These are phyloP conservation scores for Crepidodera aurea DNA, from an alignment of 2,888 invertebrate species.

Conservation along the genomic window DNA sequence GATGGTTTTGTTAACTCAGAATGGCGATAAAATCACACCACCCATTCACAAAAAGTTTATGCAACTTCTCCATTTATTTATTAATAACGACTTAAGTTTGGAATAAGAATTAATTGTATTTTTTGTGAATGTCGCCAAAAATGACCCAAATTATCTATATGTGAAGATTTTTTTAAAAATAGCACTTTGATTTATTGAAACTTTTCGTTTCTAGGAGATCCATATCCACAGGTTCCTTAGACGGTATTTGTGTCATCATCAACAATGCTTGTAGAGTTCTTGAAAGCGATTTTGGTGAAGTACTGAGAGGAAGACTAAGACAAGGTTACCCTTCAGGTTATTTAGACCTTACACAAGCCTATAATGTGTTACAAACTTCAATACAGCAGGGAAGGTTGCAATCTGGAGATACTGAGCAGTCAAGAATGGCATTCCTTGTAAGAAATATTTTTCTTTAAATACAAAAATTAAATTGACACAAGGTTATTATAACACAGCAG, in stretches of 20 bases:
- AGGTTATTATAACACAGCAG: too few species aligned
- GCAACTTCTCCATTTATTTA: too few species aligned
- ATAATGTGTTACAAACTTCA: constrained; percentile 81
- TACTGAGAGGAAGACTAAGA: constrained; percentile 76
- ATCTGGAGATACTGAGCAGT: constrained; percentile 80
- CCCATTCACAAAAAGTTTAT: too few species aligned
- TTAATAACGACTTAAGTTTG: too few species aligned
- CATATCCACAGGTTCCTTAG: constrained; percentile 89
- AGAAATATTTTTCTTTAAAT: constrained; percentile 42
- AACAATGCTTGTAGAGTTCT: constrained; percentile 90
- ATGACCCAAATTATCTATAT: too few species aligned
- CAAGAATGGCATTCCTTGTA: constrained; percentile 80
- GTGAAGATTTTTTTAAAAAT: too few species aligned
- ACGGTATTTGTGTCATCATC: constrained; percentile 95
- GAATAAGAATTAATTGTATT: too few species aligned
- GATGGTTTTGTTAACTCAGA: too few species aligned
- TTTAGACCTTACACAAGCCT: constrained; percentile 81
- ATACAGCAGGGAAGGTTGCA: constrained; percentile 83
- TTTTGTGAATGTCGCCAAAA: too few species aligned
- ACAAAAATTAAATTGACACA: neutral
- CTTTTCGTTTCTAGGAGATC: constrained; percentile 81
- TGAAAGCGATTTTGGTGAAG: constrained; percentile 83
- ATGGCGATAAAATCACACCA: too few species aligned
- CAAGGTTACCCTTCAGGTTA: constrained; percentile 83
- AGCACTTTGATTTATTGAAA: too few species aligned